Base-by-base conservation (phyloP, 2,113 vertebrate species). In the Siniperca knerii region DNA sequence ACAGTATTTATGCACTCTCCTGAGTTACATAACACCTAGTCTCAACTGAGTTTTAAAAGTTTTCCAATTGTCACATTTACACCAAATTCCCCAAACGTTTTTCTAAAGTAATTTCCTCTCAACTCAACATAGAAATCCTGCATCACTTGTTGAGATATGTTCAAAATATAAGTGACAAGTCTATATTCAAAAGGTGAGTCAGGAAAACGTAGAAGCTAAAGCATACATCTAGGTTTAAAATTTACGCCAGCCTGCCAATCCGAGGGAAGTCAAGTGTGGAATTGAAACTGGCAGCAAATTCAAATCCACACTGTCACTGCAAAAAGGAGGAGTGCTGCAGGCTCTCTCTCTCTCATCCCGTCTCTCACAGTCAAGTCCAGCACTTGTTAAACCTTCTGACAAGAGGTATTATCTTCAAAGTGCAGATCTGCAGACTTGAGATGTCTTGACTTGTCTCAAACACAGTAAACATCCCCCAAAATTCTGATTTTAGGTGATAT, bases 381-480 rank as follows among this genome's bases (percentile, higher is more conserved):
- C 87, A 82, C 75, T 90, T 83, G 81, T 81, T 89, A 87, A 88
- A 79, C 81, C 85, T 81, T 77, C 91, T 94, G 94, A 94, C 91
- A 93, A 35, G 80, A 90, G 58, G 70, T 58, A 83, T 94, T 87
- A 93, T 88, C 88, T 64, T 94, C 92, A 94, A 89, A 89, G 82
- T 46, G 65, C 21, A 44, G 50, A 84, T 73, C 61, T 81, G 83
- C 66, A 75, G 70, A 81, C 74, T 55, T n/a, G n/a, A 87, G 54
- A 77, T 87, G 48, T 79, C 29, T 80, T 52, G 71, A 83, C 71
- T 80, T 68, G n/a, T 88, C 75, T 90, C 67, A 75, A 66, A 69
- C 76, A 75, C 76, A 35, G 48, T 48, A 62, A 68, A 71, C 58
- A 55, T 12, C 15, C 44, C 21, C 18, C 2, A 89, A 73, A 77